A percentile compares a stretch with the other conserved stretches of the same genome.
Conservation (phyloP, 2,113 vertebrate species). For the Poeciliopsis prolifica region DNA sequence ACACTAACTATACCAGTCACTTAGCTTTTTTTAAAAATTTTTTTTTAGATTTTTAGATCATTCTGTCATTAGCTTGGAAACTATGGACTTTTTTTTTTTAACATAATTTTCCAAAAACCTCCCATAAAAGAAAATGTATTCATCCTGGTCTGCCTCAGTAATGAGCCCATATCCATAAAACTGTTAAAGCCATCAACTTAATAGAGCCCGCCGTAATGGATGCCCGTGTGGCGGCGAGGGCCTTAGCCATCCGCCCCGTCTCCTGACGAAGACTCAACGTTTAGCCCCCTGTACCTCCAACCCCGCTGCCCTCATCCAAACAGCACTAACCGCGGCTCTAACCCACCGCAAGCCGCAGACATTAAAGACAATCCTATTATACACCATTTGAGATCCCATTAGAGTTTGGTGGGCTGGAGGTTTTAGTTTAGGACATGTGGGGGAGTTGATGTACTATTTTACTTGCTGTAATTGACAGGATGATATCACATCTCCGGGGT, state of each 20-base stretch:
- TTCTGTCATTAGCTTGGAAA: too few species aligned
- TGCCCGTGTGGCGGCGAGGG: constrained; percentile 54
- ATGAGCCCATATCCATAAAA: constrained; percentile 72
- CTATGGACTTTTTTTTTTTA: too few species aligned
- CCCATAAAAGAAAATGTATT: too few species aligned
- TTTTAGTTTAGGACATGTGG: constrained; percentile 24
- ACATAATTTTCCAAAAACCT: too few species aligned
- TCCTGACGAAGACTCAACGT: constrained; percentile 46
- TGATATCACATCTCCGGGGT: constrained; percentile 41
- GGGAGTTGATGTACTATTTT: constrained; percentile 45
- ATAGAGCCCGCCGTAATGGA: constrained; percentile 67
- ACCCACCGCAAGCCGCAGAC: constrained; percentile 44
- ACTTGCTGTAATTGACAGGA: constrained; percentile 29
- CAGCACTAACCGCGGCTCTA: constrained; percentile 47
- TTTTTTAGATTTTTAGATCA: too few species aligned
- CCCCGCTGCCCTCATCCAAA: constrained; percentile 11
- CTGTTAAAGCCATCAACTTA: constrained; percentile 72
- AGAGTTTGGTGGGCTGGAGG: constrained; percentile 38
- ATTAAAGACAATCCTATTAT: constrained; percentile 72
- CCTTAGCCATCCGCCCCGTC: constrained; percentile 45
- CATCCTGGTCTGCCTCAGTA: constrained; percentile 61
- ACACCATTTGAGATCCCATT: constrained; percentile 65
- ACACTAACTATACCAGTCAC: too few species aligned
- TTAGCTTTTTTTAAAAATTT: too few species aligned
- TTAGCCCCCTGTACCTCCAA: constrained; percentile 45